Percentiles rank a stretch among this genome's conserved stretches.
These are phyloP conservation scores for Dinothrombium tinctorium DNA, from an alignment of 1,140 invertebrate species.

Conservation along the genomic window DNA sequence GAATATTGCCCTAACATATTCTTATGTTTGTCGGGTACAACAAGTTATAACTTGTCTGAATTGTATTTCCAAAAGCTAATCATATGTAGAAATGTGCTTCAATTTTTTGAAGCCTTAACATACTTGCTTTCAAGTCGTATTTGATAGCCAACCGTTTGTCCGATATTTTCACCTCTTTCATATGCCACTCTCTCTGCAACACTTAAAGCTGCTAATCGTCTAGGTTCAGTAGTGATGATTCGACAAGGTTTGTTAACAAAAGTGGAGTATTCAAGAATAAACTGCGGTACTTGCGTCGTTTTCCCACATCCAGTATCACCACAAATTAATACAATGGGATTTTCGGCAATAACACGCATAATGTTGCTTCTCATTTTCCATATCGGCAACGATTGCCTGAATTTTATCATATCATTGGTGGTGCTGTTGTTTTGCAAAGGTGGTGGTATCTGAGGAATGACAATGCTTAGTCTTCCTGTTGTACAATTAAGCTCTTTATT, in stretches of 20 bases:
- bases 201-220: slow-evolving; percentile 83
- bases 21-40: too few species aligned
- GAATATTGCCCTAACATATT: slow-evolving; percentile 65
- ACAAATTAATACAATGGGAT: slow-evolving; percentile 39
- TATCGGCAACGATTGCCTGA: too few species aligned
- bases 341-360: slow-evolving; percentile 35
- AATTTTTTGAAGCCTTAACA: too few species aligned
- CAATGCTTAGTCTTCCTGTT: too few species aligned
- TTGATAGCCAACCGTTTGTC: slow-evolving; percentile 19
- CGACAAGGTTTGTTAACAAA: slow-evolving; percentile 32
- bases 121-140: slow-evolving; percentile 63
- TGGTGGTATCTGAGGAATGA: too few species aligned
- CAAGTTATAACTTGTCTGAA: too few species aligned
- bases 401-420: too few species aligned
- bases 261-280: slow-evolving; percentile 54
- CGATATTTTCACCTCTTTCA: slow-evolving; percentile 59
- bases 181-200: slow-evolving; percentile 73
- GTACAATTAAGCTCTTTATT: too few species aligned
- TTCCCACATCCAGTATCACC: slow-evolving; percentile 95
- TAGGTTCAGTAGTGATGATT: slow-evolving; percentile 86
- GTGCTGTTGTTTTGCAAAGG: too few species aligned
- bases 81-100: too few species aligned
- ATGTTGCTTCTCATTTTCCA: slow-evolving; percentile 27
- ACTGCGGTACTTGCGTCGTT: slow-evolving; percentile 85
- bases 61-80: too few species aligned